Conservation (phyloP, 1,140 invertebrate genomes). For the Tachypleus tridentatus region DNA sequence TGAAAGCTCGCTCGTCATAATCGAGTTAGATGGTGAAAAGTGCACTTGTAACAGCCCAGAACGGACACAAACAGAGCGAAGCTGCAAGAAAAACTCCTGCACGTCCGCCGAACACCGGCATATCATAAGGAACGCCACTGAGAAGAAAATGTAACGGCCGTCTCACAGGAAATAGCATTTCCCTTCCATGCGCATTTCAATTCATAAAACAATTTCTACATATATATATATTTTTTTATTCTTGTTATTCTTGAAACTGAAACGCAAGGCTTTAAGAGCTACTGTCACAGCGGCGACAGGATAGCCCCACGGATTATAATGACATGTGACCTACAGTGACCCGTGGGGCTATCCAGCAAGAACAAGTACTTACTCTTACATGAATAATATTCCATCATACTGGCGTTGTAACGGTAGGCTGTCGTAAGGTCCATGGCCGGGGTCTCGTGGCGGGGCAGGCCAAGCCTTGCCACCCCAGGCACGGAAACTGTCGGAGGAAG, state of each 20-base stretch:
- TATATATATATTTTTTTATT: too few relatives aligned
- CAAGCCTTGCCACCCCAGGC: too few relatives aligned
- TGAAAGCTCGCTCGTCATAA: constrained; percentile 4
- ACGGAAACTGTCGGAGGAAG: too few relatives aligned
- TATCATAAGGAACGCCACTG: too few relatives aligned
- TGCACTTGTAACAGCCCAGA: constrained; percentile 5
- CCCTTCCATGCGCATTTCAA: too few relatives aligned
- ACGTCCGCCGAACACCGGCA: too few relatives aligned
- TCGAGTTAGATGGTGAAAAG: constrained; percentile 8
- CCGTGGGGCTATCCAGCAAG: background rate
- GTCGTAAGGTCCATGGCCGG: constrained; percentile 72
- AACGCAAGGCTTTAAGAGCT: background rate
- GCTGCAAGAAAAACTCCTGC: too few relatives aligned
- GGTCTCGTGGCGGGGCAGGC: too few relatives aligned
- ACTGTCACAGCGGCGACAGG: background rate
- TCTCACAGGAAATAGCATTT: too few relatives aligned
- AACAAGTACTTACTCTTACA: constrained; percentile 55
- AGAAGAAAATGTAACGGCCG: too few relatives aligned
- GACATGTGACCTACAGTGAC: background rate
- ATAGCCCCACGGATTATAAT: background rate
- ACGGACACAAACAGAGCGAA: background rate
- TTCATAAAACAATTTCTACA: too few relatives aligned
- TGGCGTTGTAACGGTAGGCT: constrained; percentile 89
- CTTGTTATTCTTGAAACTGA: background rate
- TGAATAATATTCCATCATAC: constrained; percentile 98